Conservation (phyloP, 2,797 vertebrate species). For the Sitta carolinensis region DNA sequence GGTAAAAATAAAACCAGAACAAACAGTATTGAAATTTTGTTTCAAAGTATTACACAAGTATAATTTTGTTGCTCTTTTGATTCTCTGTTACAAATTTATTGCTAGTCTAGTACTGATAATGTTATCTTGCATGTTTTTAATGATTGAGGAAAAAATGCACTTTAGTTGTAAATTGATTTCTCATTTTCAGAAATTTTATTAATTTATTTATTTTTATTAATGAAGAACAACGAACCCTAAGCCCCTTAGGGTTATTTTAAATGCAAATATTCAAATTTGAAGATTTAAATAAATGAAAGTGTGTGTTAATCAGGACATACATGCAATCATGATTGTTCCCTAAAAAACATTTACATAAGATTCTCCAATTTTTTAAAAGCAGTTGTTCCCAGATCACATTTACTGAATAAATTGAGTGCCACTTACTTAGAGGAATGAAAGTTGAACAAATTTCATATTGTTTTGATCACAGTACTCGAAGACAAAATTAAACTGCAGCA, state of each 20-base stretch:
- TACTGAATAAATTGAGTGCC: background rate
- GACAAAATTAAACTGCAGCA: background rate
- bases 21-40: background rate
- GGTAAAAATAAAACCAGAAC: background rate
- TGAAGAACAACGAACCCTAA: rapidly evolving
- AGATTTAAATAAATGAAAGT: background rate
- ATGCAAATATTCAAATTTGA: background rate
- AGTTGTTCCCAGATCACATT: background rate
- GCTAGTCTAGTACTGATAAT: background rate
- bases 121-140: background rate
- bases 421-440: background rate
- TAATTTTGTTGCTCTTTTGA: background rate
- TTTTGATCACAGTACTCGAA: background rate
- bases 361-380: background rate
- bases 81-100: background rate
- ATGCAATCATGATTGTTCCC: background rate
- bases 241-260: background rate
- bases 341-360: background rate
- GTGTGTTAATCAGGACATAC: background rate
- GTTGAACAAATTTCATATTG: background rate
- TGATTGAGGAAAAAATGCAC: background rate
- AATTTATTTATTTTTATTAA: background rate
- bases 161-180: background rate
- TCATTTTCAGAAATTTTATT: background rate
- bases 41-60: background rate